Evolutionary conservation across 2,797 vertebrate species (phyloP).

Genomic region (Sebastes baramenuke): DNA sequence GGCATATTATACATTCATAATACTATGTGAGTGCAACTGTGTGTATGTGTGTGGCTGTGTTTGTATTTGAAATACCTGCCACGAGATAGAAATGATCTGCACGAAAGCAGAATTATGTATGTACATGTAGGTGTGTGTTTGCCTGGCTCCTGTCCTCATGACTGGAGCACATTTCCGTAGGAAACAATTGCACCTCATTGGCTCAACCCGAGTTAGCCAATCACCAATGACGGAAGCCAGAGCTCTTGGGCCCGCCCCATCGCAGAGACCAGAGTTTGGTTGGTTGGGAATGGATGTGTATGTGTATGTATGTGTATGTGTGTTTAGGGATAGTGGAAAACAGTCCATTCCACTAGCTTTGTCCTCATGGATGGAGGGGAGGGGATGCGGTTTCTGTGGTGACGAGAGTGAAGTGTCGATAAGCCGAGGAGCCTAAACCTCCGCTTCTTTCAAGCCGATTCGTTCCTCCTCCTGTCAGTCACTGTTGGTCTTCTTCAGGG

Average conservation of each 20-base stretch:
- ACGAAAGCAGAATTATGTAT: constrained; percentile 44
- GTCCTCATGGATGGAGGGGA: constrained; percentile 56
- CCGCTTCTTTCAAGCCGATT: constrained; percentile 86
- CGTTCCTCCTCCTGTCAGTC: constrained; percentile 96
- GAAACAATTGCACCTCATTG: constrained; percentile 84
- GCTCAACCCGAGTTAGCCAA: constrained; percentile 67
- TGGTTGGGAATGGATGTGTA: constrained; percentile 13
- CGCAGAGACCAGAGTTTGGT: constrained; percentile 22
- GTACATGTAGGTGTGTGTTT: constrained; percentile 22
- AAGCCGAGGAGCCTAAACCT: constrained; percentile 86
- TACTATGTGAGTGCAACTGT: constrained; percentile 50
- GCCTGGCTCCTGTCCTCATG: constrained; percentile 62
- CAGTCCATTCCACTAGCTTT: constrained; percentile 57
- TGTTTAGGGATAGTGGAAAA: constrained; percentile 19
- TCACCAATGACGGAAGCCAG: constrained; percentile 68
- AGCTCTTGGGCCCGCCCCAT: constrained; percentile 46
- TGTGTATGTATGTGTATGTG: constrained; percentile 15
- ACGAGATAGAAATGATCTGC: constrained; percentile 49
- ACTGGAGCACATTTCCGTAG: constrained; percentile 86
- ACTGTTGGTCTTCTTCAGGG: constrained; percentile 89
- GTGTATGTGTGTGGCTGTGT: constrained; percentile 25
- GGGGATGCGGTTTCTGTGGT: constrained; percentile 80
- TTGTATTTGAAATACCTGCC: constrained; percentile 37
- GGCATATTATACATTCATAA: constrained; percentile 82
- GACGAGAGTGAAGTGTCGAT: constrained; percentile 89